These are phyloP conservation scores for Pseudochirops cupreus DNA, from an alignment of 2,797 vertebrate species.

Conservation along the genomic window DNA sequence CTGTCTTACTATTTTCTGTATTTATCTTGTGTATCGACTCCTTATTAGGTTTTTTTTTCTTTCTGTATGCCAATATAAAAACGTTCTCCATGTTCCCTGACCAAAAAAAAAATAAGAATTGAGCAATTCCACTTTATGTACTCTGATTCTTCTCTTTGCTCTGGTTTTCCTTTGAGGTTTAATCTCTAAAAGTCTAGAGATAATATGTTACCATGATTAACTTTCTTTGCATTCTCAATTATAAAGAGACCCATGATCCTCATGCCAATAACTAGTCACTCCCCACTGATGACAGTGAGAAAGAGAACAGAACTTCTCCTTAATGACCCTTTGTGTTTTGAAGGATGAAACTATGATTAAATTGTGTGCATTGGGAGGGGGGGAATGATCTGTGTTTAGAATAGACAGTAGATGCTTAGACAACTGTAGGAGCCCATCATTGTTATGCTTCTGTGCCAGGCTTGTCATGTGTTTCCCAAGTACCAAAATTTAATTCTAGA, in stretches of 20 bases:
- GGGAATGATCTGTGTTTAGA: not conserved
- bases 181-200: not conserved
- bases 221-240: not conserved
- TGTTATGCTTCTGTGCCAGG: no score
- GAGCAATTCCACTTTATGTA: not conserved
- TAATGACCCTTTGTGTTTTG: not conserved
- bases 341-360: not conserved
- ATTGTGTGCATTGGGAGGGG: not conserved
- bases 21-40: not conserved
- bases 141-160: not conserved
- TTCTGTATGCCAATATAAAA: not conserved
- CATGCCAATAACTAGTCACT: not conserved
- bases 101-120: not conserved
- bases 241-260: not conserved
- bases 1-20: not conserved
- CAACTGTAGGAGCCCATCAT: not conserved
- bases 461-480: no score
- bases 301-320: not conserved
- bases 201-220: not conserved
- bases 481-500: not conserved
- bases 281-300: not conserved
- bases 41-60: not conserved
- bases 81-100: not conserved
- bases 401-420: not conserved
- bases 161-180: not conserved